A percentile compares a stretch with the other conserved stretches of the same genome.
These are phyloP conservation scores for Brachionus rubens DNA, from an alignment of 1,140 invertebrate species.

Conservation along the genomic window DNA sequence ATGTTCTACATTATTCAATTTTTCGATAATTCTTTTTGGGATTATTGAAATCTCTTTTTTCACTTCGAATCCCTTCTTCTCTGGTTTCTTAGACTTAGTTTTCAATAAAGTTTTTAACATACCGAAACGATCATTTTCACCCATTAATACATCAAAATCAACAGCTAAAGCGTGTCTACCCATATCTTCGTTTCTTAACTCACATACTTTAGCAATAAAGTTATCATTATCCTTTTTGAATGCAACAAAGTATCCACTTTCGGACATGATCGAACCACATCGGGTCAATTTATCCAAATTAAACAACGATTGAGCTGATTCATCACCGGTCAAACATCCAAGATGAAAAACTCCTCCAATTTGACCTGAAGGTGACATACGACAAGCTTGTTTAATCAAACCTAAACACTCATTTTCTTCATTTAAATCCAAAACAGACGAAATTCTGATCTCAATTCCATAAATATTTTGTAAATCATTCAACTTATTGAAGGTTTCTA, in stretches of 20 bases:
- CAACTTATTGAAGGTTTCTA: background rate
- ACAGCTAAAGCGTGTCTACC: background rate
- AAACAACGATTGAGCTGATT: background rate
- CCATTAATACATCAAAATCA: constrained; percentile 16
- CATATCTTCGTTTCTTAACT: background rate
- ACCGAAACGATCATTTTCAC: background rate
- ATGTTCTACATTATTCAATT: constrained; percentile 16
- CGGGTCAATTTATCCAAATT: constrained; percentile 21
- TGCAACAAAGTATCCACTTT: constrained; percentile 12
- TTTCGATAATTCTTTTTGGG: background rate
- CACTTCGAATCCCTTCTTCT: background rate
- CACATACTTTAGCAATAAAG: background rate
- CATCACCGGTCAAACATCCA: background rate
- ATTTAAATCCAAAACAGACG: background rate
- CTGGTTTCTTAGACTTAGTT: background rate
- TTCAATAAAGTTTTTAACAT: background rate
- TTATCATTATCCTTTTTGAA: background rate
- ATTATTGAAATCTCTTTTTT: background rate
- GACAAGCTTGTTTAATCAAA: background rate
- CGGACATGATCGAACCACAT: constrained; percentile 9
- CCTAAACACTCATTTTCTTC: constrained; percentile 7
- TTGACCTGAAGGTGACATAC: background rate
- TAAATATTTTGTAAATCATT: constrained; percentile 26
- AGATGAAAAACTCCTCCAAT: constrained; percentile 24
- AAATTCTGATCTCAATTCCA: background rate